phyloP scores from a whole-genome alignment of 2,113 vertebrate species.

The Larimichthys polyactis region DNA sequence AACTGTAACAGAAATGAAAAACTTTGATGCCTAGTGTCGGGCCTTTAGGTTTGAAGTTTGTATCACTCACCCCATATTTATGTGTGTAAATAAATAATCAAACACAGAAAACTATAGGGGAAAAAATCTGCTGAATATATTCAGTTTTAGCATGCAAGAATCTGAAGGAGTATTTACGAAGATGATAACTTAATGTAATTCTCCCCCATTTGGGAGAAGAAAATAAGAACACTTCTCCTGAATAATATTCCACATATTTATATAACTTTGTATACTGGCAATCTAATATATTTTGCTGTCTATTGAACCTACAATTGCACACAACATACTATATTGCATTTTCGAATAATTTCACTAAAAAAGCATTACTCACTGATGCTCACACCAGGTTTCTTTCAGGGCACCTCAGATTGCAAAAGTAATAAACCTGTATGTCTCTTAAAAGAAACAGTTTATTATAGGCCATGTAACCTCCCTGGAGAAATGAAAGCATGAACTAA shows the following conservation, averaged over 20 bases:
- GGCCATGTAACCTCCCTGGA: neutral
- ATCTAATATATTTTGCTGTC: neutral
- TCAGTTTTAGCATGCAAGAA: slow-evolving; percentile 5
- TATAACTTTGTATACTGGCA: neutral
- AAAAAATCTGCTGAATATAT: neutral
- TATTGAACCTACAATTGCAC: neutral
- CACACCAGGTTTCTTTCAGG: slow-evolving; percentile 30
- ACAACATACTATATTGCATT: neutral
- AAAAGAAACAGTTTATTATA: slow-evolving; percentile 38
- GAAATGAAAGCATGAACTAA: slow-evolving; percentile 27
- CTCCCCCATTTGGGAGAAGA: neutral
- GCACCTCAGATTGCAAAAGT: slow-evolving; percentile 24
- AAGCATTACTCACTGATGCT: slow-evolving; percentile 9
- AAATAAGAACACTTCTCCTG: neutral
- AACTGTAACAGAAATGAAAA: slow-evolving; percentile 8
- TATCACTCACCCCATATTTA: neutral
- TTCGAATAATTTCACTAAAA: slow-evolving; percentile 11
- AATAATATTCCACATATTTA: slow-evolving; percentile 3
- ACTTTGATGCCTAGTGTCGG: neutral
- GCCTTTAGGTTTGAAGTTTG: neutral
- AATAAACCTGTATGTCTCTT: slow-evolving; percentile 27
- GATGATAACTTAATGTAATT: neutral
- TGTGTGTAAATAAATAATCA: neutral
- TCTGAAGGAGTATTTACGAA: slow-evolving; percentile 8
- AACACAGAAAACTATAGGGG: neutral